Percentiles rank a stretch among this genome's conserved stretches.
Conservation (phyloP, 2,113 vertebrate species). For the Dryoscopus gambensis region DNA sequence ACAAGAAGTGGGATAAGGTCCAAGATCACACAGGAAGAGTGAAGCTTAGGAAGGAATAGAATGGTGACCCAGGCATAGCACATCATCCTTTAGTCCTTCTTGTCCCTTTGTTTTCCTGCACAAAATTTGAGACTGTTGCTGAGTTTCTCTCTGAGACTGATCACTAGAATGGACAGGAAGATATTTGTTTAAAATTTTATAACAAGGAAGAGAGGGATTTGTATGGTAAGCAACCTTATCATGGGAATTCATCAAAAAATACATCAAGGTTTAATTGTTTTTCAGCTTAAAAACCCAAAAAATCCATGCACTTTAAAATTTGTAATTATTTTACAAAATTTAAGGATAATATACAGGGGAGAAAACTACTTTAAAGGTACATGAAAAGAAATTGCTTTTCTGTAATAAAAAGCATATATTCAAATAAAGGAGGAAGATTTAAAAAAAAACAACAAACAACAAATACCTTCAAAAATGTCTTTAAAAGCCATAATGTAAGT, state of each 20-base stretch:
- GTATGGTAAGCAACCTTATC: background rate
- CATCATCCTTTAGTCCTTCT: background rate
- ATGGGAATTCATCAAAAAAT: background rate
- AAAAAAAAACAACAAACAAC: no score
- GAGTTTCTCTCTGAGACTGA: background rate
- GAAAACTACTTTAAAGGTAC: background rate
- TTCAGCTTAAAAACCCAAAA: background rate
- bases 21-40: background rate
- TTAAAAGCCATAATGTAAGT: background rate
- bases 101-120: background rate
- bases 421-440: background rate
- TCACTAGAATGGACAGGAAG: background rate
- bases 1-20: background rate
- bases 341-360: background rate
- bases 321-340: conserved; percentile 9
- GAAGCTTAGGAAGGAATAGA: background rate
- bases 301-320: background rate
- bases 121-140: background rate
- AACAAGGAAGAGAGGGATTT: background rate
- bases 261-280: background rate
- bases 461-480: background rate
- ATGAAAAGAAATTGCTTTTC: background rate
- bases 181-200: background rate
- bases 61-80: background rate
- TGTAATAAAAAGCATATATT: background rate